Evolutionary conservation across 2,113 vertebrate genomes (phyloP).

Genomic region (Paramisgurnus dabryanus): DNA sequence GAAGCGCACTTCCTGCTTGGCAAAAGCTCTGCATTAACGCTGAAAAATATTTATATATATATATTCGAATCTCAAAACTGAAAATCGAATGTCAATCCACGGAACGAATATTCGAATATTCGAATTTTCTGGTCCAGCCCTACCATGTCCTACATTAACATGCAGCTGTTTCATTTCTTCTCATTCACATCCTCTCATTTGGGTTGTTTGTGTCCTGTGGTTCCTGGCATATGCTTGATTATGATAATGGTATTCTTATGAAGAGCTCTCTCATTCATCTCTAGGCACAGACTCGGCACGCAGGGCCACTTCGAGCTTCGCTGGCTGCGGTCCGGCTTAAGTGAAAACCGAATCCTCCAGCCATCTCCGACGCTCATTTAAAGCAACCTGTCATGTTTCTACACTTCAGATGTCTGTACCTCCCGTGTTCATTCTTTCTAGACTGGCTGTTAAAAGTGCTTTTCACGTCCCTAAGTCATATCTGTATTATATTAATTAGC

Average conservation of each 20-base stretch:
- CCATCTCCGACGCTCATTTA: constrained; percentile 10
- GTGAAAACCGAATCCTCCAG: background rate
- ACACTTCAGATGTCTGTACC: background rate
- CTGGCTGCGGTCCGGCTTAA: background rate
- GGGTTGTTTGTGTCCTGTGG: constrained; percentile 19
- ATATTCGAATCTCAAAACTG: no score
- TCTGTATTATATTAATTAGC: background rate
- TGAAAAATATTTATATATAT: no score
- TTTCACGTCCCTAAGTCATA: background rate
- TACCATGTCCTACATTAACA: background rate
- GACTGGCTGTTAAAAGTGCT: background rate
- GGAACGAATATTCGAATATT: no score
- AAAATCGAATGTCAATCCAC: no score
- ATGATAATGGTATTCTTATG: constrained; percentile 31
- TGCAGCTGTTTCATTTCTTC: constrained; percentile 2
- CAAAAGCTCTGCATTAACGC: no score
- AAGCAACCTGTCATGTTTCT: background rate
- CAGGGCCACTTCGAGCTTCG: background rate
- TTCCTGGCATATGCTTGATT: constrained; percentile 32
- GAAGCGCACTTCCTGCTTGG: no score
- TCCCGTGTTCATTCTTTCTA: no score
- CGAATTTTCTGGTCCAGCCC: no score
- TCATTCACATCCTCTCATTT: background rate
- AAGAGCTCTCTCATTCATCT: constrained; percentile 25
- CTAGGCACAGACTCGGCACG: background rate